Base-by-base conservation (phyloP, 2,888 invertebrate genomes). In the Hedychridium roseum region DNA sequence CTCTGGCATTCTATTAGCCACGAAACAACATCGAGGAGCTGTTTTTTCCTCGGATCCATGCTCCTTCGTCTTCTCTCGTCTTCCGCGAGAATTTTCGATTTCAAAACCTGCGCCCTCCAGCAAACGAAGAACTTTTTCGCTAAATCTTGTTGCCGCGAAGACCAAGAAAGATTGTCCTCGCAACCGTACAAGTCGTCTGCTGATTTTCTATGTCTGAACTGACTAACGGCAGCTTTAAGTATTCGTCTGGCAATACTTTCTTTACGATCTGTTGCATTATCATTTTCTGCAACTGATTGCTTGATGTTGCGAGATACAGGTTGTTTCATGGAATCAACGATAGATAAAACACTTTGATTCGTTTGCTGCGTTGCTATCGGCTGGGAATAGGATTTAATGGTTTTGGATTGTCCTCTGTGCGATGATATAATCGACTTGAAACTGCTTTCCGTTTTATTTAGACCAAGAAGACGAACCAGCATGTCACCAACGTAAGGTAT, bases 401-500 rank as follows among this genome's bases (percentile, higher is more conserved):
- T 21, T 38, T 7, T 6, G 1, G 9, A 2, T 2, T 2, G 5
- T 15, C 11, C 7, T 14, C n/a, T 20, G 2, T 4, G 18, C 9
- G 5, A n/a, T n/a, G n/a, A 30, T 16, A 12, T 5, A 9, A n/a
- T 15, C 4, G 43, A 23, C n/a, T 28, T 15, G n/a, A 4, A 32
- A 26, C 12, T 32, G 3, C 14, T 0, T 5, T 15, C 26, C 5
- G 5, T 7, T n/a, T 28, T n/a, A 21, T 34, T 39, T 7, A 60
- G 26, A 26, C 32, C 36, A 3, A 83, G 66, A 28, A 84, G 57
- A 53, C 72, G 77, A 1, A 68, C 65, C 2, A 84, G 50, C 17
- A 84, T 55, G 55, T 83, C 80, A 0, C 80, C 81, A 1, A 83
- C 79, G 44, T 78, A 82, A 0, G 84, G 84, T 53, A 84, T 64